A percentile compares a stretch with the other conserved stretches of the same genome.
Evolutionary conservation across 2,113 vertebrate species (phyloP).

Genomic region (Athene cunicularia): DNA sequence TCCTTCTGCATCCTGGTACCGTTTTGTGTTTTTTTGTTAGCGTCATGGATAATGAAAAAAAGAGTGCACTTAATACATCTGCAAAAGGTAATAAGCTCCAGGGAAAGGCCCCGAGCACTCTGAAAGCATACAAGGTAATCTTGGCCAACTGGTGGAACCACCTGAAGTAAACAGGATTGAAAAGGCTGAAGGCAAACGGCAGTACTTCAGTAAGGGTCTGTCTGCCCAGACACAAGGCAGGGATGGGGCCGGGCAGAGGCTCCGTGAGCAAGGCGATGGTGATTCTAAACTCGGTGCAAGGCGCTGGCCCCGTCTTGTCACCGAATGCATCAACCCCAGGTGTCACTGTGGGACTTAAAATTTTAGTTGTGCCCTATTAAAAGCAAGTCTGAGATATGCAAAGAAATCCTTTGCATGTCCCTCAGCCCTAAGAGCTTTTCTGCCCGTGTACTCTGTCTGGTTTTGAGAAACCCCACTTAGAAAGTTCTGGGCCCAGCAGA

Average conservation of each 20-base stretch:
- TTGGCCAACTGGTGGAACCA: neutral
- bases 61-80: neutral
- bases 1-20: neutral
- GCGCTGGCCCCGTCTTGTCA: neutral
- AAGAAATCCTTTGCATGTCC: neutral
- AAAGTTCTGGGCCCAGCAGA: neutral
- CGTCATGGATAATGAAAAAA: neutral
- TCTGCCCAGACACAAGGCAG: neutral
- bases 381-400: neutral
- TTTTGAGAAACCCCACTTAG: neutral
- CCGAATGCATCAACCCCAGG: neutral
- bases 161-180: neutral
- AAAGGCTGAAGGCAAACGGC: neutral
- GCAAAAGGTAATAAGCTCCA: neutral
- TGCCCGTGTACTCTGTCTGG: neutral
- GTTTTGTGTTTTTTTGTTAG: neutral
- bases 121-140: neutral
- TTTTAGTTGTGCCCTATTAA: neutral
- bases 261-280: rapidly evolving
- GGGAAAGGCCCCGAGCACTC: neutral
- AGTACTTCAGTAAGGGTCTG: rapidly evolving
- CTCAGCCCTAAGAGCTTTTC: neutral
- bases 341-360: neutral
- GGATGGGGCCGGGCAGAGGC: neutral
- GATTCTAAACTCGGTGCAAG: neutral